These are phyloP conservation scores for Phthorimaea operculella DNA, from an alignment of 1,140 invertebrate species.

Conservation along the genomic window DNA sequence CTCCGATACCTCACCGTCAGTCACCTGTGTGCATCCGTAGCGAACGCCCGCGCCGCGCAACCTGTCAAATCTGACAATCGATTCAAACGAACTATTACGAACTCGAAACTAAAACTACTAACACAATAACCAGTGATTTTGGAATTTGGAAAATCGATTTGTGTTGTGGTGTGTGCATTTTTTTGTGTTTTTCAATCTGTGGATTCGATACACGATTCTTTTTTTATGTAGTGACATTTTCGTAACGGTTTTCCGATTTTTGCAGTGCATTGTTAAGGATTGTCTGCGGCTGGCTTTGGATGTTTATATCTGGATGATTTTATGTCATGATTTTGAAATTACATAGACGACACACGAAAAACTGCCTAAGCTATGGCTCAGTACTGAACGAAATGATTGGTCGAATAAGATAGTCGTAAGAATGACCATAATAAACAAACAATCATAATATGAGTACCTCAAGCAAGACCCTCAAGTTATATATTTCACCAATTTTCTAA, in stretches of 20 bases:
- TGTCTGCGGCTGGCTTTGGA: too few species aligned
- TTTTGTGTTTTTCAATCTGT: constrained; percentile 27
- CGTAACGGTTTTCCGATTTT: constrained; percentile 31
- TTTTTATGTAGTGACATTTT: constrained; percentile 35
- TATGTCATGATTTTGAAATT: too few species aligned
- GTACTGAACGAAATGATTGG: too few species aligned
- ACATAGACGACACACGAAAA: too few species aligned
- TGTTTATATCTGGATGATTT: too few species aligned
- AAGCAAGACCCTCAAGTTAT: too few species aligned
- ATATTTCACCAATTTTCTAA: too few species aligned
- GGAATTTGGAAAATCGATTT: constrained; percentile 5
- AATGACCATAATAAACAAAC: too few species aligned
- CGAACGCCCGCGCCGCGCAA: constrained; percentile 40
- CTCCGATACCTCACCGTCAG: constrained; percentile 23
- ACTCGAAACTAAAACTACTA: constrained; percentile 32
- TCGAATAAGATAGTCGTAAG: too few species aligned
- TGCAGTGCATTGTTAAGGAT: constrained; percentile 18
- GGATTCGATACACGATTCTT: constrained; percentile 46
- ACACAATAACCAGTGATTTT: constrained; percentile 23
- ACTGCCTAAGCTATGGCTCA: too few species aligned
- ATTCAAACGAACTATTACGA: constrained; percentile 33
- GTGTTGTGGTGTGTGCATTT: constrained; percentile 23
- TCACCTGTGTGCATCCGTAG: constrained; percentile 54
- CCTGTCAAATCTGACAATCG: constrained; percentile 22
- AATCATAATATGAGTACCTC: too few species aligned